These are phyloP conservation scores for Macroramphosus scolopax DNA, from an alignment of 2,797 vertebrate species.

Conservation along the genomic window DNA sequence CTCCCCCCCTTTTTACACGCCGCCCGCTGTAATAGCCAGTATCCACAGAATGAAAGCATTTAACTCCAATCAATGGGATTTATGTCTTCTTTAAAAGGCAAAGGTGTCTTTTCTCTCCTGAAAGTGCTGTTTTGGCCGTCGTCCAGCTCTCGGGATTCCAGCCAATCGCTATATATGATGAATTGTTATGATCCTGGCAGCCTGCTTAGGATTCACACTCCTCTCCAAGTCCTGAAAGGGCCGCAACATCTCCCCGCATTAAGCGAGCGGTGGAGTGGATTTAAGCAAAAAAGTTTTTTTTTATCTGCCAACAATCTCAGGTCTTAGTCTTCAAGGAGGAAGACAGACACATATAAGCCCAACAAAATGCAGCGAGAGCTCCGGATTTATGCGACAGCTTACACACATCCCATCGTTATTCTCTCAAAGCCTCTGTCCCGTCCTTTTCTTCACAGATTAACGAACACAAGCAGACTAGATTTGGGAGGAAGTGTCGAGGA, in stretches of 20 bases:
- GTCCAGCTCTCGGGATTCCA: conserved; percentile 65
- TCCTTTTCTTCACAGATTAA: conserved; percentile 47
- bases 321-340: conserved; percentile 44
- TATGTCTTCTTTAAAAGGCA: conserved; percentile 72
- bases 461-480: conserved; percentile 52
- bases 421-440: conserved; percentile 19
- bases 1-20: conserved; percentile 65
- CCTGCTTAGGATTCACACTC: conserved; percentile 65
- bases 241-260: conserved; percentile 47
- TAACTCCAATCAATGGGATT: conserved; percentile 77
- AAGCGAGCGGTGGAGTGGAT: conserved; percentile 44
- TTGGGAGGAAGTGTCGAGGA: conserved; percentile 56
- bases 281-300: conserved; percentile 48
- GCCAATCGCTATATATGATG: conserved; percentile 69
- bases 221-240: conserved; percentile 48
- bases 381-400: conserved; percentile 52
- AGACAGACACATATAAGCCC: conserved; percentile 56
- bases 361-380: conserved; percentile 40
- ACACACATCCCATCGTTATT: conserved; percentile 35
- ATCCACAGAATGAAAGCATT: conserved; percentile 75
- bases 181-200: conserved; percentile 71
- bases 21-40: conserved; percentile 66
- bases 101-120: conserved; percentile 77
- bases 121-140: conserved; percentile 78
- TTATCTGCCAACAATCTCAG: conserved; percentile 47